These are phyloP conservation scores for Morelia viridis DNA, from an alignment of 2,797 vertebrate species.

Conservation along the genomic window DNA sequence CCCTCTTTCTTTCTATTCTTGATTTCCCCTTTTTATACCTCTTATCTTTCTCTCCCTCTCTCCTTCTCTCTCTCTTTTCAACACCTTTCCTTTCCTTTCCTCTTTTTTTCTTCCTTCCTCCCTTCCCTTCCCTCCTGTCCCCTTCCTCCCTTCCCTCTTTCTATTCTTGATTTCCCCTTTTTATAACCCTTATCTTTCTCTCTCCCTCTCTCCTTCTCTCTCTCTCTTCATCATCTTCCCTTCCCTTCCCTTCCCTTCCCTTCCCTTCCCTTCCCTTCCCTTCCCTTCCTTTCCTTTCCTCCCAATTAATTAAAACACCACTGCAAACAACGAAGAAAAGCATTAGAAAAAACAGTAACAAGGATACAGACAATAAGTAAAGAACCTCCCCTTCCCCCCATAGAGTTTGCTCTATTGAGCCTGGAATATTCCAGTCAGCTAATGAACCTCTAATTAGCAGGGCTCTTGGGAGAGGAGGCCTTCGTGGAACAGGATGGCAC, in stretches of 20 bases:
- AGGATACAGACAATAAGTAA: neutral
- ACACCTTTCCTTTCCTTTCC: too few relatives aligned
- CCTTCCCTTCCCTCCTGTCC: too few relatives aligned
- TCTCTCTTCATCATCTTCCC: too few relatives aligned
- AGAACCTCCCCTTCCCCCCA: neutral
- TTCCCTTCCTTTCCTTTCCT: accelerated
- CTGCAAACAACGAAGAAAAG: neutral
- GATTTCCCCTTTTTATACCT: accelerated
- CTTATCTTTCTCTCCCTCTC: accelerated
- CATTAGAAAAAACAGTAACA: neutral
- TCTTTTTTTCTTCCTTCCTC: too few relatives aligned
- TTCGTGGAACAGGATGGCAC: neutral
- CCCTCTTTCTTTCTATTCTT: too few relatives aligned
- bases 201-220: accelerated
- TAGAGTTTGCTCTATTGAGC: neutral
- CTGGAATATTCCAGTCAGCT: neutral
- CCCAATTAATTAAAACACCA: neutral
- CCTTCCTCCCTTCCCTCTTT: accelerated
- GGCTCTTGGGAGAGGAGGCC: neutral
- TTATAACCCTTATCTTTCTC: too few relatives aligned
- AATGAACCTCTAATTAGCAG: neutral
- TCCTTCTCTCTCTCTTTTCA: accelerated
- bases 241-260: too few relatives aligned
- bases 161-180: too few relatives aligned
- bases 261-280: too few relatives aligned